Base-by-base conservation (phyloP, 1,140 invertebrate genomes). In the Drosophila busckii region DNA sequence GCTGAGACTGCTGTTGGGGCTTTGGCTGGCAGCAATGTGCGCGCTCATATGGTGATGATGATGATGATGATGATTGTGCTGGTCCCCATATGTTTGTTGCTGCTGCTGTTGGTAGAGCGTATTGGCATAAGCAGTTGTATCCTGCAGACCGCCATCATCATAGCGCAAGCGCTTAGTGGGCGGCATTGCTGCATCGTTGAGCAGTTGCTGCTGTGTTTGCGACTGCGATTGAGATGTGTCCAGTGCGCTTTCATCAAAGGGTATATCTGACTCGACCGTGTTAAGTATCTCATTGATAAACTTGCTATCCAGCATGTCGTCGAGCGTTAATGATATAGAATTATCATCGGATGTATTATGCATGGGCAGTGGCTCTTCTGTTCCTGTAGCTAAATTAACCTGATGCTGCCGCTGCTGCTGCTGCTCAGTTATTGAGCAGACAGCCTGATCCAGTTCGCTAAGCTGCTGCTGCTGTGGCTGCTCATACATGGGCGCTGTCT, bases 1-100 rank as follows among this genome's bases (percentile, higher is more conserved):
- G 26, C 45, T 61, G 19, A 46, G 25, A 5, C 49, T 19, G 4
- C 50, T 46, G 15, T 54, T 63, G 13, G 83, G 66, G 17, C 67
- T 84, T 53, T 86, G 84, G 55, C 83, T 83, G 29, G 75, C 66
- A 2, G 80, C 68, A 20, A 86, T 70, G 31, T 86, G 84, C 9
- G 84, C 75, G 52, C 78, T 71, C 84, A 86, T 86, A 29, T 86
- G 84, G 15, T 82, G 75, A 12, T 82, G 70, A 13, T 76, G 73
- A 4, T 78, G 69, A 37, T 70, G 73, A 4, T 80, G 75, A 22
- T 83, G 89, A 12, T 90, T 90, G 44, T 56, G 49, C 12, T 66
- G 46, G 31, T 60, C 56, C 6, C 29, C 19, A 8, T 65, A 76
- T 3, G 73, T 60, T 35, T 76, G 70, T 17, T 69, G 55, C 1